These are phyloP conservation scores for Caranx ignobilis DNA, from an alignment of 2,113 vertebrate genomes.

Conservation along the genomic window DNA sequence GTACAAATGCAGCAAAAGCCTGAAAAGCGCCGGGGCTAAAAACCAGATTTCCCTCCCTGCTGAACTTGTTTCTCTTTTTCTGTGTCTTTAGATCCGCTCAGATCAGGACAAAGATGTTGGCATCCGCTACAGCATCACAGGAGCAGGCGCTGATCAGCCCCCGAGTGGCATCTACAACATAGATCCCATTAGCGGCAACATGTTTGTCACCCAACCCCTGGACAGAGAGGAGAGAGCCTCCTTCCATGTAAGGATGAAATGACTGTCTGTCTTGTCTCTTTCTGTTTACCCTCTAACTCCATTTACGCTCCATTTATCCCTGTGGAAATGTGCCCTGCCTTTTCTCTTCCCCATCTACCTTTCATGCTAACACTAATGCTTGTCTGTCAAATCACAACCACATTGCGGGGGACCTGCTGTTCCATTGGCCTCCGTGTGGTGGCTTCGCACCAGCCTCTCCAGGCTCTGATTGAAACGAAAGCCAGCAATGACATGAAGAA, in stretches of 20 bases:
- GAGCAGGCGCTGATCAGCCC: constrained; percentile 94
- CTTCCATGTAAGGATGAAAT: constrained; percentile 90
- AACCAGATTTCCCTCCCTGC: neutral
- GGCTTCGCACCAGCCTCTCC: constrained; percentile 34
- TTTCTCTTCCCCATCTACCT: constrained; percentile 34
- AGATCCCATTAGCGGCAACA: constrained; percentile 94
- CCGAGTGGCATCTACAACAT: constrained; percentile 97
- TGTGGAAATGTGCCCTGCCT: constrained; percentile 24
- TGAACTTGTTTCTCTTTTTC: constrained; percentile 48
- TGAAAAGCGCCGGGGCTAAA: neutral
- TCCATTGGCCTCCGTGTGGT: constrained; percentile 9
- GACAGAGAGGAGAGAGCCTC: constrained; percentile 96
- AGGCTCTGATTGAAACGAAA: constrained; percentile 49
- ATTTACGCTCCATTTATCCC: constrained; percentile 44
- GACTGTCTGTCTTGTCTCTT: constrained; percentile 13
- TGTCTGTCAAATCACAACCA: constrained; percentile 26
- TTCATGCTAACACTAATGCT: constrained; percentile 30
- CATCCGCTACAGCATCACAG: constrained; percentile 98
- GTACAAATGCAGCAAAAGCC: neutral
- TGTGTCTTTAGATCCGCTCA: constrained; percentile 90
- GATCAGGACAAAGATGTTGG: constrained; percentile 96
- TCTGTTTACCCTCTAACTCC: constrained; percentile 20
- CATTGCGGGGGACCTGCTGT: constrained; percentile 1
- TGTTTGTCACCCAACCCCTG: constrained; percentile 97
- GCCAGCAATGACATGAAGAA: constrained; percentile 47